Base-by-base conservation (phyloP, 2,113 vertebrate species). In the Columbina picui region DNA sequence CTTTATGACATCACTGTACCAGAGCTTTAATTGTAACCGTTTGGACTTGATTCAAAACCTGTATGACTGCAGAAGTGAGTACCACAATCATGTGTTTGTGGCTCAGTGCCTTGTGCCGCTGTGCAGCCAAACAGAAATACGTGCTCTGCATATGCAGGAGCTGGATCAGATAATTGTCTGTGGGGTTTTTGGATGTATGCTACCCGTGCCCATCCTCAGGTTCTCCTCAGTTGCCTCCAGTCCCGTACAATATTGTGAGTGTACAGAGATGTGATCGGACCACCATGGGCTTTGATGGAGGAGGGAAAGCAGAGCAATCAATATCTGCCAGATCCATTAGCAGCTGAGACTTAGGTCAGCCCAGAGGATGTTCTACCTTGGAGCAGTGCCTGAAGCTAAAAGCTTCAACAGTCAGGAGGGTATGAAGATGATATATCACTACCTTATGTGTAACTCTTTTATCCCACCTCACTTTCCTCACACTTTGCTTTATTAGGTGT, bases 191-290 rank as follows among this genome's bases (percentile, higher is more conserved):
- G 45, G 25, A 16, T 67, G 22, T 22, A 7, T 26, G 8, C 39
- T 41, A 32, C 41, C 19, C 9, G 1, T 38, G 23, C 11, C 14
- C 32, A 56, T 0, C 50, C 23, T 91, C 0, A 0, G 20, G 11
- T 21, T 70, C 12, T 16, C 32, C 27, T 17, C 7, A 2, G 9
- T 63, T 67, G 5, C 10, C 5, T 67, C 11, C 17, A 14, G 7
- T 32, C 25, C 12, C 2, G 1, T 47, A 56, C 12, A 36, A 21
- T 16, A 14, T 38, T 49, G 8, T 55, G 36, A 34, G 5, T 34
- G 7, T 27, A 26, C 3, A 32, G 34, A 79, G 49, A 15, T 59
- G 43, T 45, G 32, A 18, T 73, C 64, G 80, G 67, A 52, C 47
- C n/a, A 41, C 38, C 2, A 0, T 6, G 17, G 45, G 34, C 50